phyloP scores from a whole-genome alignment of 2,113 vertebrate genomes.

The Morphnarchus princeps region DNA sequence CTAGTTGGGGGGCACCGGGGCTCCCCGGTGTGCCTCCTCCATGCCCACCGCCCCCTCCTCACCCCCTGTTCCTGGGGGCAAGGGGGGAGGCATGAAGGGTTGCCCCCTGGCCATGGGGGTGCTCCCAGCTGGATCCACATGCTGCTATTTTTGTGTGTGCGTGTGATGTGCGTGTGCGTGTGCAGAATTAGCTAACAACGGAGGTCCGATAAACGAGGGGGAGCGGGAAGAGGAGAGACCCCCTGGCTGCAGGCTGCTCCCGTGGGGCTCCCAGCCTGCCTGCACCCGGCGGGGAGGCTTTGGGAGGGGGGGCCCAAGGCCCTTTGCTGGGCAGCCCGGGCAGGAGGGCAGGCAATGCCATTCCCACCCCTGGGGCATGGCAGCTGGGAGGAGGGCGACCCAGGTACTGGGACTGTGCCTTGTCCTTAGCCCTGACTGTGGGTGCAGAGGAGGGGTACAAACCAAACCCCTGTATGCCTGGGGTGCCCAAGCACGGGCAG shows the following conservation, averaged over 20 bases:
- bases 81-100: not conserved
- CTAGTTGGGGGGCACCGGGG: not conserved
- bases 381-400: not conserved
- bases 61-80: not conserved
- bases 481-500: not conserved
- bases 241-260: not conserved
- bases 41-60: not conserved
- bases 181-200: not conserved
- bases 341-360: not conserved
- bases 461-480: not conserved
- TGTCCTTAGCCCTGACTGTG: not conserved
- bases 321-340: not conserved
- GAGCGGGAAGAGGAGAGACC: not conserved
- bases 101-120: not conserved
- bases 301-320: not conserved
- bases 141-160: constrained; percentile 53
- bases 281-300: not conserved
- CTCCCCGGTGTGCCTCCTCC: not conserved
- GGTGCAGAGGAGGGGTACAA: not conserved
- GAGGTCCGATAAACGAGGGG: not conserved
- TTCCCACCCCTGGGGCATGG: not conserved
- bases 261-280: fast-evolving
- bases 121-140: constrained; percentile 5
- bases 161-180: not conserved
- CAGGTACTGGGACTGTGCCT: not conserved